Base-by-base conservation (phyloP, 2,113 vertebrate genomes). In the Colinus virginianus region DNA sequence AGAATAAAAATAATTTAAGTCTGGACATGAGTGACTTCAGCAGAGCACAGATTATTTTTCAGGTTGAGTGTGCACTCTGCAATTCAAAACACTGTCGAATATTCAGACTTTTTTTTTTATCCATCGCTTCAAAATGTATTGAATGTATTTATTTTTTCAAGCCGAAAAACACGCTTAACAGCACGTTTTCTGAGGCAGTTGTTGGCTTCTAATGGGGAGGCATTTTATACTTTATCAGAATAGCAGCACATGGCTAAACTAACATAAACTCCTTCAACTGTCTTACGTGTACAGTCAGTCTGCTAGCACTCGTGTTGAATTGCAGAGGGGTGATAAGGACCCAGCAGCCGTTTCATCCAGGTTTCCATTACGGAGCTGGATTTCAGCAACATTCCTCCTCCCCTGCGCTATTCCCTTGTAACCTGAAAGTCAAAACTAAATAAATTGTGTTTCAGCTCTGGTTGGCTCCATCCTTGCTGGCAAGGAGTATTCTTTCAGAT, bases 191-290 rank as follows among this genome's bases (percentile, higher is more conserved):
- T 63, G 36, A 90, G 93, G 87, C 70, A 70, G 80, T 43, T 58
- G 71, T 89, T 85, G 71, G 59, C 61, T 88, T 93, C 83, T 92
- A 83, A 80, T 42, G 69, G 91, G 2, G 14, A 90, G 71, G 77
- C 81, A 77, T 56, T 93, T 82, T 91, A 71, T 94, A 85, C 91
- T 92, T 94, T 96, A 93, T 96, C 95, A 94, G 91, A 96, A 83
- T 70, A 75, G 87, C 90, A 94, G 80, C 93, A 94, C 93, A 96
- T 87, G 91, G 87, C 93, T 95, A 78, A 92, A 92, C 87, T 88
- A 68, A 90, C 90, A 75, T 26, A 51, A 93, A 78, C 88, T 96
- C 80, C 30, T 23, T 66, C 19, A 2, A 64, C 94, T 89, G 90
- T 70, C 71, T 62, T 9, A 14, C 26, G 75, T 76, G 8, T 3